phyloP scores from a whole-genome alignment of 2,797 vertebrate genomes.

The Sebastes cheni region DNA sequence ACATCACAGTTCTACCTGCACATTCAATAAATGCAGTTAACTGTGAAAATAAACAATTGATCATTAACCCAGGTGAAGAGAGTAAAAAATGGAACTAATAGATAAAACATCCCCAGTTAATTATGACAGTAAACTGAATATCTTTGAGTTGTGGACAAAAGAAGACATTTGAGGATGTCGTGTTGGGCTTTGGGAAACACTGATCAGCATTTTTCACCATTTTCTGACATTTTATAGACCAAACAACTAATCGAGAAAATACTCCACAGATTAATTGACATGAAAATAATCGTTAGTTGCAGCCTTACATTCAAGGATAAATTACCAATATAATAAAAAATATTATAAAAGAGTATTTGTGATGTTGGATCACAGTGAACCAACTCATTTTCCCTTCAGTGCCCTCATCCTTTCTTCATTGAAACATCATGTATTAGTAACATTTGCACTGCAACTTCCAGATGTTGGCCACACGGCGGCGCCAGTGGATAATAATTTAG shows the following conservation, averaged over 20 bases:
- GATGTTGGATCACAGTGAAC: neutral
- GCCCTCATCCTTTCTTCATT: neutral
- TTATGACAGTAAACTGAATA: no score
- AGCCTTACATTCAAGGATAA: neutral
- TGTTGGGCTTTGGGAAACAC: no score
- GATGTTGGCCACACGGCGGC: slow-evolving; percentile 40
- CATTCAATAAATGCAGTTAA: neutral
- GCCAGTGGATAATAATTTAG: slow-evolving; percentile 11
- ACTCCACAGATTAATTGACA: no score
- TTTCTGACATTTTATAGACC: no score
- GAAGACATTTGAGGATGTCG: neutral
- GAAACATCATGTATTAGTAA: neutral
- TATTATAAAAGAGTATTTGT: neutral
- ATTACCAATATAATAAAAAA: neutral
- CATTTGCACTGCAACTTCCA: neutral
- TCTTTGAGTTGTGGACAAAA: neutral
- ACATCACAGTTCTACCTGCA: neutral
- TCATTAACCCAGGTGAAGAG: no score
- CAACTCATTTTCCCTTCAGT: neutral
- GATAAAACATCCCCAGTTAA: no score
- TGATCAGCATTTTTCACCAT: no score
- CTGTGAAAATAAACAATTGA: no score
- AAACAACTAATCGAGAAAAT: no score
- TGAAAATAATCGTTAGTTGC: no score
- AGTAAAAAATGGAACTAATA: no score